Conservation (phyloP, 2,113 vertebrate species). For the Lates calcarifer region DNA sequence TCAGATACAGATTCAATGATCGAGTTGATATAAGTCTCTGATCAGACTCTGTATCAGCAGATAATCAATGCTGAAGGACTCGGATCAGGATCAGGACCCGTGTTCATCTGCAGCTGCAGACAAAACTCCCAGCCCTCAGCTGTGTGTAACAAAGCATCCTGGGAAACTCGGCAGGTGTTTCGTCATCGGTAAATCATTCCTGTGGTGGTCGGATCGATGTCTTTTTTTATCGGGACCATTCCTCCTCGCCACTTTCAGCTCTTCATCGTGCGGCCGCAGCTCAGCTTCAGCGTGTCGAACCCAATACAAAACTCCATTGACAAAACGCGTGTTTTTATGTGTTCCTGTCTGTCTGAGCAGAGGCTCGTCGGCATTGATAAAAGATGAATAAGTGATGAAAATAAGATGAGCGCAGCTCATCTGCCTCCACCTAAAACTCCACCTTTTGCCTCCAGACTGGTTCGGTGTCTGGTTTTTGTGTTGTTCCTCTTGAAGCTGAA, state of each 20-base stretch:
- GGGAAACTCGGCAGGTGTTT: background rate
- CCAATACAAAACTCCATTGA: background rate
- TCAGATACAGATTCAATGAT: too few relatives aligned
- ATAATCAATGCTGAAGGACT: background rate
- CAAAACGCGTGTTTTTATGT: background rate
- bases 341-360: background rate
- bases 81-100: background rate
- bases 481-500: background rate
- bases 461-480: background rate
- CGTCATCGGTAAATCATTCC: constrained; percentile 24
- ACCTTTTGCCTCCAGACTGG: background rate
- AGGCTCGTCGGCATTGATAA: background rate
- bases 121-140: too few relatives aligned
- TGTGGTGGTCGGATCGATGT: background rate
- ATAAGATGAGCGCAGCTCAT: background rate
- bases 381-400: background rate
- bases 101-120: too few relatives aligned
- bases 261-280: background rate
- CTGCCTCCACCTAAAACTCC: background rate
- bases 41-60: background rate
- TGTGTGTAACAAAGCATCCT: background rate
- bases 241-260: background rate
- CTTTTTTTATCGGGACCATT: background rate
- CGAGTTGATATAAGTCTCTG: too few relatives aligned
- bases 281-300: background rate